phyloP scores from a whole-genome alignment of 2,888 invertebrate genomes.

The Chorisops tibialis region DNA sequence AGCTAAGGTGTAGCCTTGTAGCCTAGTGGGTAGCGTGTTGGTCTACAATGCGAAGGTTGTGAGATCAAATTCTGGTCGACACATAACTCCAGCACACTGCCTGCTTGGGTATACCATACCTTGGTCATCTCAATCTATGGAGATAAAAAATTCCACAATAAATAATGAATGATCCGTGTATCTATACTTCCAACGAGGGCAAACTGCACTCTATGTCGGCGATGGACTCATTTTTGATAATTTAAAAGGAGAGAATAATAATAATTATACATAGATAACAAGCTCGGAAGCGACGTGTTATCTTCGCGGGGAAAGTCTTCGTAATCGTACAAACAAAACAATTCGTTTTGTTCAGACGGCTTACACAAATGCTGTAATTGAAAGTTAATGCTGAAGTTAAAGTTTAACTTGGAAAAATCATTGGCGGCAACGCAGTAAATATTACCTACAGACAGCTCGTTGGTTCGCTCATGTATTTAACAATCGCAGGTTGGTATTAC shows the following conservation, averaged over 20 bases:
- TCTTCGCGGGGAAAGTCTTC: conserved; percentile 23
- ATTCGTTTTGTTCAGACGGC: neutral
- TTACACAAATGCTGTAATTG: neutral
- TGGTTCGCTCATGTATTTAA: neutral
- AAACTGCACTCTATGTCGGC: conserved; percentile 4
- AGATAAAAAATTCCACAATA: too few relatives aligned
- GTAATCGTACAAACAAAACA: neutral
- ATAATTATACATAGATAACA: conserved; percentile 24
- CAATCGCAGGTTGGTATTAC: neutral
- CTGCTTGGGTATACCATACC: too few relatives aligned
- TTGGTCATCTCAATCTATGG: too few relatives aligned
- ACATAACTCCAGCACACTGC: too few relatives aligned
- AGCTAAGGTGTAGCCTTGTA: too few relatives aligned
- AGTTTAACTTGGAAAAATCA: conserved; percentile 1
- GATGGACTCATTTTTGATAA: neutral
- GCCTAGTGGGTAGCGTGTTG: too few relatives aligned
- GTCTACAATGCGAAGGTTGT: too few relatives aligned
- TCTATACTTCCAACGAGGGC: neutral
- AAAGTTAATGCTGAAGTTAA: conserved; percentile 28
- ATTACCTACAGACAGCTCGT: neutral
- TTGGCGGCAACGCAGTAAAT: neutral
- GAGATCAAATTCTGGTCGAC: too few relatives aligned
- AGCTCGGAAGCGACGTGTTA: conserved; percentile 27
- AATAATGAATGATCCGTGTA: neutral
- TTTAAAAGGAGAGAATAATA: conserved; percentile 1